Conservation (phyloP, 2,113 vertebrate genomes). For the Tragelaphus buxtoni region DNA sequence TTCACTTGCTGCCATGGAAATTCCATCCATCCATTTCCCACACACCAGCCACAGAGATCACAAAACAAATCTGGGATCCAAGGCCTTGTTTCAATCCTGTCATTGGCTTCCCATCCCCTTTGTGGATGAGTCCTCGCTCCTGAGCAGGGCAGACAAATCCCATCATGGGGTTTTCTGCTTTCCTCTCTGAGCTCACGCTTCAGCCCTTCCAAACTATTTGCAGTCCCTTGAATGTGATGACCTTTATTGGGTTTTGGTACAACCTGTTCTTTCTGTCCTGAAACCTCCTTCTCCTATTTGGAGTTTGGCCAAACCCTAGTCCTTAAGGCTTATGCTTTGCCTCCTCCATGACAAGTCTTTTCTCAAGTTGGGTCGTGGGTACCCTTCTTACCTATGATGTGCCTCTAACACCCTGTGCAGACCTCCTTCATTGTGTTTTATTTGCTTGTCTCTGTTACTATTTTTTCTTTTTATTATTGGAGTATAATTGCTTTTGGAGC, state of each 20-base stretch:
- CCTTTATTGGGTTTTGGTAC: neutral
- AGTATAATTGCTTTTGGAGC: neutral
- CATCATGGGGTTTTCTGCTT: too few relatives aligned
- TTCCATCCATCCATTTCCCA: neutral
- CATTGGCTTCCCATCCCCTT: neutral
- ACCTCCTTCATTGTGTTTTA: neutral
- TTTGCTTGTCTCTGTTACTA: neutral
- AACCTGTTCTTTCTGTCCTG: neutral
- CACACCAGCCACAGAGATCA: neutral
- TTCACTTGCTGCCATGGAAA: neutral
- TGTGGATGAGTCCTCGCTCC: neutral
- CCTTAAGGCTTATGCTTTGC: neutral
- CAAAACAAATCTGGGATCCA: neutral
- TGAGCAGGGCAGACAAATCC: neutral
- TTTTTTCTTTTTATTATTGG: neutral
- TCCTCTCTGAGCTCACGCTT: accelerated
- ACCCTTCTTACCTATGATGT: neutral
- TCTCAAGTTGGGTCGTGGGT: neutral
- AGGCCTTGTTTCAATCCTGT: neutral
- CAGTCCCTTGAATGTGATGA: neutral
- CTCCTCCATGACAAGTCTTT: neutral
- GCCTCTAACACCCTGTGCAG: neutral
- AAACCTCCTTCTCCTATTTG: neutral
- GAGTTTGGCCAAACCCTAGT: neutral
- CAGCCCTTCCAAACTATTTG: neutral